Evolutionary conservation across 2,113 vertebrate genomes (phyloP), one percentile per base, ranked within the genome.

Genomic region (Aptenodytes forsteri): DNA sequence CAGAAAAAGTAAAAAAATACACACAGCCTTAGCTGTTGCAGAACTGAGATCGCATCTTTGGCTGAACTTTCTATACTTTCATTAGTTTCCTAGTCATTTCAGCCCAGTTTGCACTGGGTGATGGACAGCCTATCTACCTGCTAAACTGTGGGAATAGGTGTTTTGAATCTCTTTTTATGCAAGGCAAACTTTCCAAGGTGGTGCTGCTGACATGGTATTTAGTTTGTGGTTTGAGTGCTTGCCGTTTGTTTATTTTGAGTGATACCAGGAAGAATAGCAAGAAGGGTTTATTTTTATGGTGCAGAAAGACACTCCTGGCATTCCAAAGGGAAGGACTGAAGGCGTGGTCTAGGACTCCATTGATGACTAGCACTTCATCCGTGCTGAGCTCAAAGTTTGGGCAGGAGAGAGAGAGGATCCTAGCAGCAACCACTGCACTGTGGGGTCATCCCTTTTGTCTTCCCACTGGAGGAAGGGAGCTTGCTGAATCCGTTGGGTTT

Each of bases 141-240:
- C 93, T 94, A 66, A 83, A 54, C 59, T 59, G 49, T 66, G 46
- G n/a, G 47, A 90, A 90, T 34, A 67, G 56, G 26, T 89, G 83
- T 73, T 97, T 90, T 93, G 72, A 95, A 86, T 95, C 67, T 90
- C 85, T 44, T 86, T 82, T 75, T 64, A 94, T 89, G 86, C 80
- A 77, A 83, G 59, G 65, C 65, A 95, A 96, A 92, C 92, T 80
- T 93, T 95, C 79, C 93, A 65, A 76, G 52, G 70, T 72, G 82
- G 21, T 95, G 95, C 87, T 97, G 97, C 95, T 96, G 95, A 95
- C 92, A 75, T 2, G 36, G 65, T 95, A 27, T 95, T 97, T 97
- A 89, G 47, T 86, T 95, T 92, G 94, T 50, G 73, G 69, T 61
- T 94, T 89, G 56, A 95, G 90, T 71, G 42, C 22, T 87, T 66